Conservation (phyloP, 2,797 vertebrate species). For the Aulostomus chinensis region DNA sequence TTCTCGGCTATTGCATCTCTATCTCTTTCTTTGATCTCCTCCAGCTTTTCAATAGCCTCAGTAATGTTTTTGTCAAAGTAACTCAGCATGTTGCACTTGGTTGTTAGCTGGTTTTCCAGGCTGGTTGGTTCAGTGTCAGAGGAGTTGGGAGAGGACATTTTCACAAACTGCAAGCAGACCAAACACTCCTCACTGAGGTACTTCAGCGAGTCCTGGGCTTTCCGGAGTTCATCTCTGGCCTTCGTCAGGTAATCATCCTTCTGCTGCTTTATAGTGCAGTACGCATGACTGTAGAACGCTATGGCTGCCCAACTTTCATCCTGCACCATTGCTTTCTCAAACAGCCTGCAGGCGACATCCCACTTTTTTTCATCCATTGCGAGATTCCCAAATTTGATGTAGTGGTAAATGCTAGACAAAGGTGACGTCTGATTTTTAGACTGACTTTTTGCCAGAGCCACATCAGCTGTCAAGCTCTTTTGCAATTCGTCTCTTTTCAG, state of each 20-base stretch:
- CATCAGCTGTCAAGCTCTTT: slow-evolving; percentile 18
- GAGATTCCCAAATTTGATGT: slow-evolving; percentile 38
- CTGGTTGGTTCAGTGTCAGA: background rate
- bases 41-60: slow-evolving; percentile 13
- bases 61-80: slow-evolving; percentile 24
- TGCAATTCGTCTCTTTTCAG: slow-evolving; percentile 2
- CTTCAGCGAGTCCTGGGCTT: slow-evolving; percentile 23
- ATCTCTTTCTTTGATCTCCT: background rate
- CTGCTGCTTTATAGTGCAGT: slow-evolving; percentile 8
- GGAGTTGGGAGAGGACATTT: slow-evolving; percentile 9
- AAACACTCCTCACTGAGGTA: slow-evolving; percentile 11
- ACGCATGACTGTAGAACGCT: slow-evolving; percentile 41
- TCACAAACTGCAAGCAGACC: slow-evolving; percentile 25
- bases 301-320: slow-evolving; percentile 49
- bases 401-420: slow-evolving; percentile 34
- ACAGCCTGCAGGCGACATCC: background rate
- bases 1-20: slow-evolving; percentile 6
- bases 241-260: background rate
- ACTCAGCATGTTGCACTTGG: slow-evolving; percentile 3
- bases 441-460: slow-evolving; percentile 8
- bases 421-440: slow-evolving; percentile 26
- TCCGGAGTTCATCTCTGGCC: slow-evolving; percentile 4
- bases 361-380: slow-evolving; percentile 6
- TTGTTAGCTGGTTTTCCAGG: slow-evolving; percentile 18
- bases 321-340: slow-evolving; percentile 22